Base-by-base conservation (phyloP, 2,888 invertebrate species). In the Diaprepes abbreviatus region DNA sequence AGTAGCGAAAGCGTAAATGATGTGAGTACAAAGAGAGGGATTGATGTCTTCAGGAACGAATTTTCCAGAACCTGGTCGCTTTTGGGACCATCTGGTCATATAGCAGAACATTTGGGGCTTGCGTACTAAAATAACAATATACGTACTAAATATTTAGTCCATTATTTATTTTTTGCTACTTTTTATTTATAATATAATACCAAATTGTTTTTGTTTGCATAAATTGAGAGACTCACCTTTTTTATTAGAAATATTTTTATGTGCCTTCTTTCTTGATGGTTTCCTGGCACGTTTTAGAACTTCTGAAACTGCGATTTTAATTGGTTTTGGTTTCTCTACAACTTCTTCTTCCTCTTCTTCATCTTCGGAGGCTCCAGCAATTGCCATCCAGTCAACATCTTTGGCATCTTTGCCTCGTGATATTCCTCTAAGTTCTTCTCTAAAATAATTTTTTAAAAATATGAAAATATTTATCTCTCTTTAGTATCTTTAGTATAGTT, bases 41-140 rank as follows among this genome's bases (percentile, higher is more conserved):
- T 97, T 94, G 38, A 98, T 91, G 82, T 96, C 92, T 76, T 95
- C 95, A 0, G 97, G 96, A 70, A 89, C 89, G 85, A 96, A 98
- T 81, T 93, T 93, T 9, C 96, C 97, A 2, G 90, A 88, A 62
- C 95, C 94, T 0, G 94, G 94, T 60, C 97, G 89, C 83, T 97
- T 97, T 71, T 94, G 91, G 0, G 97, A 95, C 97, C 98, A 98
- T 78, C 95, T 97, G 1, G 98, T 97, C 83, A 97, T 89, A 84
- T 98, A 98, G 84, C 98, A 98, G 79, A 97, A 92, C 2, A 96
- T 91, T 85, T 94, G 93, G 0, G 95, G 92, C 54, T 92, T 91
- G 40, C 95, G 92, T 75, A 89, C 95, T 95, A 84, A 1, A 82
- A 82, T 77, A 75, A 59, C 48, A 21, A n/a, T 19, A 19, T 10